Evolutionary conservation across 2,797 vertebrate species (phyloP), one percentile per base, ranked within the genome.

Genomic region (Allochrocebus solatus): DNA sequence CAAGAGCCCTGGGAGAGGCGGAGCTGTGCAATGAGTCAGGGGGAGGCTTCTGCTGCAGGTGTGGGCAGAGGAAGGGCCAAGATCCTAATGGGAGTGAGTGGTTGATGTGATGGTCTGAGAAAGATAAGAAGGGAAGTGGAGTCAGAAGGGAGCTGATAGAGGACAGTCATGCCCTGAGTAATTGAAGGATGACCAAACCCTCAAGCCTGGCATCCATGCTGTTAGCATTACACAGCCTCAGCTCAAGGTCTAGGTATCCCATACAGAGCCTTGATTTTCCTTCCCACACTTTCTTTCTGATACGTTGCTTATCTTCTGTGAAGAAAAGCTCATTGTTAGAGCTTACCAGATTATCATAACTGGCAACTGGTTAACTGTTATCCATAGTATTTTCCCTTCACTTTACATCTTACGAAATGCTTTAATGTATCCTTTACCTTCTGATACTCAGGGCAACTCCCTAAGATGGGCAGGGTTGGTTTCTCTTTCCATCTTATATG

Each of bases 251-350:
- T 0, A 22, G 26, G 10, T 3, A 4, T 8, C 61, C 36, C 8
- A 1, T 0, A 2, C 0, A 21, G n/a, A 39, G 39, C 33, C 26
- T 24, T 2, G 10, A 13, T 16, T 70, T 55, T 10, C 41, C 24
- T 76, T 22, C 50, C 76, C 48, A n/a, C 22, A 17, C 48, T 22
- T 17, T 28, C 61, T 21, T 33, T 36, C 81, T 6, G 10, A 61
- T 1, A 36, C 1, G 0, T 1, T 5, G 41, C 24, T 76, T 3
- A 12, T 59, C n/a, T 87, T 59, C 19, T 26, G 36, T 1, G 30
- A 53, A 48, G 75, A 87, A 36, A 16, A 75, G 39, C 41, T 36
- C 4, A 24, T 4, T 1, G 22, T 5, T 16, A 30, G 41, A 46
- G 9, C 5, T 12, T 17, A 39, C 39, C 43, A 30, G 6, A 7